A percentile compares a stretch with the other conserved stretches of the same genome.
Conservation (phyloP, 2,113 vertebrate species). For the Oreochromis tanganicae region DNA sequence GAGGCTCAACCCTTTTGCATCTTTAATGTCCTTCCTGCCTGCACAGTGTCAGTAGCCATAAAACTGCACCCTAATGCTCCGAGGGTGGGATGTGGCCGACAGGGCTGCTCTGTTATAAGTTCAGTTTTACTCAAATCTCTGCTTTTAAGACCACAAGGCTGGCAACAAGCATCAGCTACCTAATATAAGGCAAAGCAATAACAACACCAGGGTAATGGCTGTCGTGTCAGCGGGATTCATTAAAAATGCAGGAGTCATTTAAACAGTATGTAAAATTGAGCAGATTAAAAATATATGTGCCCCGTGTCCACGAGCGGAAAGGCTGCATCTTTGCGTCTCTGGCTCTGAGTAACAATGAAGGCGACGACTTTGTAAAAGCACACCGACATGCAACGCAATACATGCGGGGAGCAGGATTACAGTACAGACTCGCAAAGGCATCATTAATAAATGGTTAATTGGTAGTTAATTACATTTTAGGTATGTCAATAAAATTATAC, state of each 20-base stretch:
- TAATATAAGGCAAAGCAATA: neutral
- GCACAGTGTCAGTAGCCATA: conserved; percentile 39
- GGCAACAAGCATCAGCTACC: neutral
- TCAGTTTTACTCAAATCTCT: conserved; percentile 19
- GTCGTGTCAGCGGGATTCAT: conserved; percentile 42
- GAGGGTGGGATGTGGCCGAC: neutral
- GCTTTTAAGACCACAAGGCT: neutral
- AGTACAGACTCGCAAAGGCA: neutral
- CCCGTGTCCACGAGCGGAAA: neutral
- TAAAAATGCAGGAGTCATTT: conserved; percentile 68
- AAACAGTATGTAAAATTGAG: conserved; percentile 65
- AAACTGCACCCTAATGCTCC: conserved; percentile 34
- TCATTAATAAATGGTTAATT: neutral
- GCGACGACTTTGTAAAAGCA: neutral
- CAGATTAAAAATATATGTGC: conserved; percentile 66
- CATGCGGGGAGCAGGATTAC: neutral
- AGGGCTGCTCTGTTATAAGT: neutral
- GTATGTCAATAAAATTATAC: neutral
- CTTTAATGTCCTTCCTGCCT: conserved; percentile 58
- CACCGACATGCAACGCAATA: neutral
- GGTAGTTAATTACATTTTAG: neutral
- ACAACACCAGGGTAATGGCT: conserved; percentile 9
- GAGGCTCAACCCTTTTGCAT: conserved; percentile 53
- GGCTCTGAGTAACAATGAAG: conserved; percentile 6
- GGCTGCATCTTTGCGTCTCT: conserved; percentile 1